A percentile compares a stretch with the other conserved stretches of the same genome.
phyloP scores from a whole-genome alignment of 92 coral and sea anemone species.

The Meandrina meandrites region DNA sequence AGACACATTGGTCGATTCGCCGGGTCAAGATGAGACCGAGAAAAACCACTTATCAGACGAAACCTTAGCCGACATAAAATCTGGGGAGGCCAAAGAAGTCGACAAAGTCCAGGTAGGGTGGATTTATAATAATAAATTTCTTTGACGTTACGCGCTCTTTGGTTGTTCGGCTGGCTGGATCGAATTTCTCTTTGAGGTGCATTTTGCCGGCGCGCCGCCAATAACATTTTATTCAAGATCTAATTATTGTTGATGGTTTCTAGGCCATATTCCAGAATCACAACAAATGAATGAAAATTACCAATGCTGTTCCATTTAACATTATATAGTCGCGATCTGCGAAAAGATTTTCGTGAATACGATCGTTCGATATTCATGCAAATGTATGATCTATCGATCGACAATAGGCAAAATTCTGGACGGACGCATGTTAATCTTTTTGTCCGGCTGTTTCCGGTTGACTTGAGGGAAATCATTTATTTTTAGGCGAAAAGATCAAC shows the following conservation, averaged over 20 bases:
- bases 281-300: not conserved
- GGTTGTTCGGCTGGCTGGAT: not conserved
- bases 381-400: conserved; percentile 10
- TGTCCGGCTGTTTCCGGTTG: conserved; percentile 46
- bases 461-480: conserved; percentile 21
- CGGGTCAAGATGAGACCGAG: conserved; percentile 21
- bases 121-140: not conserved
- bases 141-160: conserved; percentile 8
- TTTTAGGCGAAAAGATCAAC: conserved; percentile 34
- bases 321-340: not conserved
- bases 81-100: conserved; percentile 26
- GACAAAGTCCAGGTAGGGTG: conserved; percentile 37
- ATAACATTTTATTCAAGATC: conserved; percentile 11
- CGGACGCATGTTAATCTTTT: conserved; percentile 24
- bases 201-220: conserved; percentile 13
- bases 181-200: conserved; percentile 41
- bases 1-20: conserved; percentile 1
- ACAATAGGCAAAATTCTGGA: not conserved
- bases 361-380: conserved; percentile 6
- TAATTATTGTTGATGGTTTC: conserved; percentile 27
- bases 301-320: not conserved
- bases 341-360: not conserved
- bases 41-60: conserved; percentile 34
- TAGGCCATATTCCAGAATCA: conserved; percentile 8
- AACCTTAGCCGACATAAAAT: conserved; percentile 35